phyloP scores from a whole-genome alignment of 2,888 invertebrate genomes.

The Aradus depressus region DNA sequence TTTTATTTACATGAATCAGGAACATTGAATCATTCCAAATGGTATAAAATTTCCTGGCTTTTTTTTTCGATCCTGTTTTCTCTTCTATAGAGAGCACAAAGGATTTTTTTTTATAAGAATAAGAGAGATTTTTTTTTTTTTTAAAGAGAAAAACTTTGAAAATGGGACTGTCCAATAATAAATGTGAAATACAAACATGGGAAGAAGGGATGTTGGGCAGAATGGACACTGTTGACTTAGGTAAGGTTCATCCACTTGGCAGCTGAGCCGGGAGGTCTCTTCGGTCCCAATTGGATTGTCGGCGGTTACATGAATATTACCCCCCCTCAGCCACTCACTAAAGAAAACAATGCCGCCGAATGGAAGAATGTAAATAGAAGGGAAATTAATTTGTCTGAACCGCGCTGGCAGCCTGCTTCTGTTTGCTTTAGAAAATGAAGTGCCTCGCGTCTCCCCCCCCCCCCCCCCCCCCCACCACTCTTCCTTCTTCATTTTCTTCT shows the following conservation, averaged over 20 bases:
- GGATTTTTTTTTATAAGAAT: too few relatives aligned
- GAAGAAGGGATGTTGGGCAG: conserved; percentile 1
- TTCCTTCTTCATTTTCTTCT: too few relatives aligned
- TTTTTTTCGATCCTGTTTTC: too few relatives aligned
- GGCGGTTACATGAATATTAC: conserved; percentile 17
- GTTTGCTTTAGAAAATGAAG: conserved; percentile 31
- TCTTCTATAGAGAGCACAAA: too few relatives aligned
- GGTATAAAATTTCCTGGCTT: too few relatives aligned
- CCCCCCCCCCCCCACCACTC: background rate
- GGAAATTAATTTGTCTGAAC: conserved; percentile 30
- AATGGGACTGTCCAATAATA: conserved; percentile 5
- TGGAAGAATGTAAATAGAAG: conserved; percentile 30
- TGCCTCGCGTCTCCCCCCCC: conserved; percentile 11
- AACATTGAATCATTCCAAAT: too few relatives aligned
- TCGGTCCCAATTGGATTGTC: conserved; percentile 13
- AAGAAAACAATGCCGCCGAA: conserved; percentile 30
- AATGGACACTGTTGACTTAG: conserved; percentile 12
- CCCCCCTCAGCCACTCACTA: conserved; percentile 16
- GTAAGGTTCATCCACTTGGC: background rate
- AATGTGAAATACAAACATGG: conserved; percentile 8
- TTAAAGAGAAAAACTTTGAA: too few relatives aligned
- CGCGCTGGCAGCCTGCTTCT: conserved; percentile 27
- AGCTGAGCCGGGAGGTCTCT: background rate
- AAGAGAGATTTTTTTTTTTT: background rate
- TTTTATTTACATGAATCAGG: too few relatives aligned